phyloP scores from a whole-genome alignment of 2,797 vertebrate species.

The Eulemur coronatus region DNA sequence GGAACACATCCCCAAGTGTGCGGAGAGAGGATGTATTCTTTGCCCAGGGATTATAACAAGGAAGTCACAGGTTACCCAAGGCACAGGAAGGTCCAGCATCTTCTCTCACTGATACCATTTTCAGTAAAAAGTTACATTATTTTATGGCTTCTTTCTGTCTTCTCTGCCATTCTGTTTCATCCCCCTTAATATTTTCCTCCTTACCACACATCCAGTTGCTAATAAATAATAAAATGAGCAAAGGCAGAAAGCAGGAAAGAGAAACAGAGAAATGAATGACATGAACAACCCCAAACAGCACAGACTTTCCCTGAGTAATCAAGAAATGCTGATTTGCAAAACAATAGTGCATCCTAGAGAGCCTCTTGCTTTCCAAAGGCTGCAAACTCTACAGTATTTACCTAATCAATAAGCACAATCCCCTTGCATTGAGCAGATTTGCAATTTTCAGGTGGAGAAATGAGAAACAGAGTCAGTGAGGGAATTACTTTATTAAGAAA shows the following conservation, averaged over 20 bases:
- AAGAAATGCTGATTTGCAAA: conserved; percentile 22
- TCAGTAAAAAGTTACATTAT: not conserved
- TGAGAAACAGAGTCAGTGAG: conserved; percentile 9
- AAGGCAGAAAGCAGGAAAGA: not conserved
- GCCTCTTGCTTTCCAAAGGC: not conserved
- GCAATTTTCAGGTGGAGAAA: conserved; percentile 31
- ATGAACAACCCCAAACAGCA: not conserved
- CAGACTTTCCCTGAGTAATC: not conserved
- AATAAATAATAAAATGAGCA: conserved; percentile 35
- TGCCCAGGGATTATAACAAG: not conserved
- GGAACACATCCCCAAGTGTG: not conserved
- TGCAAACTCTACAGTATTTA: not conserved
- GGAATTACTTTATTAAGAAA: conserved; percentile 60
- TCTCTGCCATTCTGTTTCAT: not conserved
- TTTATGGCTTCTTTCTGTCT: not conserved
- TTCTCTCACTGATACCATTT: not conserved
- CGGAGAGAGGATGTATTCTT: not conserved
- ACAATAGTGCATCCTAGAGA: not conserved
- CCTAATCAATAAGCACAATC: conserved; percentile 31
- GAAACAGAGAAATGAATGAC: not conserved
- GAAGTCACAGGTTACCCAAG: not conserved
- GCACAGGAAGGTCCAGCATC: not conserved
- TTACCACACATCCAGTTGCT: not conserved
- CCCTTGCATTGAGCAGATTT: not conserved
- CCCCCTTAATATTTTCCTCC: not conserved